Evolutionary conservation across 2,113 vertebrate species (phyloP), one percentile per base, ranked within the genome.

Genomic region (Colistium nudipinnis): DNA sequence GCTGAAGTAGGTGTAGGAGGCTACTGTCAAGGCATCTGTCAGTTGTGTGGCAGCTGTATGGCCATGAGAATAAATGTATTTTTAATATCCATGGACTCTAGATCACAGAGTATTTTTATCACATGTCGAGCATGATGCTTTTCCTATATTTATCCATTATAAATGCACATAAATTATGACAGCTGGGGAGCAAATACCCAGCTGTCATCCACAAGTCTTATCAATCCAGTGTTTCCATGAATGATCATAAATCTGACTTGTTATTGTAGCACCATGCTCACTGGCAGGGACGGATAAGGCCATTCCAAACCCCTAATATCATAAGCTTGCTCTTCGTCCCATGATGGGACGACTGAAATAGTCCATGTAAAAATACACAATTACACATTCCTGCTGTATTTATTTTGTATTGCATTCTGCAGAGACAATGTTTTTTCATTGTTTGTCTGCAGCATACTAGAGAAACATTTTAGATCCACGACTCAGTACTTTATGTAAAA

Each of bases 251-350:
- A 60, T 67, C 49, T 59, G 70, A 33, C 78, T 67, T 70, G 66
- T 70, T 82, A 81, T 74, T 64, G 59, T 39, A 45, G 63, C 33
- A 16, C 62, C 56, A 25, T 55, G 51, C 59, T 75, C 62, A 55
- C 61, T 81, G 76, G 68, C 70, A 70, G 54, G 27, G 6, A 55
- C 45, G 55, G 60, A 79, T 70, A 56, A 19, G 51, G 70, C 57
- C 77, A 88, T 89, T 90, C 85, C 79, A 74, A 66, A 43, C 59
- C 35, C 5, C 64, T 83, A 64, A 80, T 77, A 53, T 85, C 80
- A 82, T 30, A 4, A 28, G 45, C 54, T 66, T 2, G 27, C 74
- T 79, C 30, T 62, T 38, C 54, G 84, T 81, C 74, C 45, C 38
- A 30, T 78, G 76, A 80, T 77, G 53, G 13, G 57, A 13, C 68